Percentiles rank a stretch among this genome's conserved stretches.
These are phyloP conservation scores for Periparus ater DNA, from an alignment of 2,797 vertebrate species.

Conservation along the genomic window DNA sequence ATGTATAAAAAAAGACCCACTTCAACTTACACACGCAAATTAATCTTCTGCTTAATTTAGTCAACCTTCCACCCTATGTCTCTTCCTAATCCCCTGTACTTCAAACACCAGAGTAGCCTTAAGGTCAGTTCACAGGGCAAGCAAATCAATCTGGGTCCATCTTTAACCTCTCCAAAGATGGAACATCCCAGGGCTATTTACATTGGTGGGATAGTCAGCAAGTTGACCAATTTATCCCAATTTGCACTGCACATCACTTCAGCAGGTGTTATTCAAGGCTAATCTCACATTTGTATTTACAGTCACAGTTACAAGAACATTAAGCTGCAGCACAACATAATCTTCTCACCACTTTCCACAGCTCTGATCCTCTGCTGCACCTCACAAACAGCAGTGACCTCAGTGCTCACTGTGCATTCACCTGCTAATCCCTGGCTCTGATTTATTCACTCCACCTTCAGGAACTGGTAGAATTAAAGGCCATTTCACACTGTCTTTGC, in stretches of 20 bases:
- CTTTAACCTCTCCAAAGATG: not conserved
- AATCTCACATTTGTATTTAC: not conserved
- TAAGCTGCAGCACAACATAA: not conserved
- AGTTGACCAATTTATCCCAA: not conserved
- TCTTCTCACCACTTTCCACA: not conserved
- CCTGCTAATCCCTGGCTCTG: not conserved
- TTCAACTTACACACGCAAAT: not conserved
- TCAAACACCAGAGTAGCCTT: not conserved
- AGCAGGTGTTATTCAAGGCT: not conserved
- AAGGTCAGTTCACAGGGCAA: not conserved
- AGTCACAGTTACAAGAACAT: not conserved
- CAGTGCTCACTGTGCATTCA: not conserved
- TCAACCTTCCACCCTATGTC: not conserved
- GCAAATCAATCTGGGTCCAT: not conserved
- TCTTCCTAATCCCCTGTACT: not conserved
- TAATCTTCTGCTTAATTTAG: constrained; percentile 18
- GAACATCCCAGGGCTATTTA: not conserved
- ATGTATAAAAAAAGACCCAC: not conserved
- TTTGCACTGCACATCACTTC: not conserved
- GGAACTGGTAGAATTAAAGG: not conserved
- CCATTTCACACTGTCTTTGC: not conserved
- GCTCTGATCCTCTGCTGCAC: not conserved
- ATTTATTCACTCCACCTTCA: not conserved
- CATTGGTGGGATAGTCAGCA: not conserved
- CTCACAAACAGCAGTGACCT: not conserved